phyloP scores from a whole-genome alignment of 2,797 vertebrate species.

The Adelosebastes latens region DNA sequence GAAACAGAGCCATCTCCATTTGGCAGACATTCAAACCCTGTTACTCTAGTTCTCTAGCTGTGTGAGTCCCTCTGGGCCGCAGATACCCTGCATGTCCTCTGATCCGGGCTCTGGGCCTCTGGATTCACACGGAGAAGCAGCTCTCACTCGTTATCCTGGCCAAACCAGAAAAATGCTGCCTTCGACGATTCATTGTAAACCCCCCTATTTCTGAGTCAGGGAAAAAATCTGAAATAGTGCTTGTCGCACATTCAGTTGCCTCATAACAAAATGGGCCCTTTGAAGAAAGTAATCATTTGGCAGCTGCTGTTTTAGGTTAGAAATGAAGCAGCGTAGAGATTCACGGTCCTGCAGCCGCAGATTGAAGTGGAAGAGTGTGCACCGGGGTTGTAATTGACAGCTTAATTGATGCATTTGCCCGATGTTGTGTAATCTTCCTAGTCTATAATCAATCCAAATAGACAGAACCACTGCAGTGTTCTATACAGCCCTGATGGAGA shows the following conservation, averaged over 20 bases:
- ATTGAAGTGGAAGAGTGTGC: not conserved
- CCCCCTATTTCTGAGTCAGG: not conserved
- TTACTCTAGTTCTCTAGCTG: conserved; percentile 5
- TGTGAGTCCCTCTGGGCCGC: conserved; percentile 21
- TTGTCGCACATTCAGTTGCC: not conserved
- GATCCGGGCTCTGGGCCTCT: conserved; percentile 9
- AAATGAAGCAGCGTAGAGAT: not conserved
- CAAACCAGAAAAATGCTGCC: not conserved
- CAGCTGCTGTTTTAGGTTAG: conserved; percentile 7
- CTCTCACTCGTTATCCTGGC: not conserved
- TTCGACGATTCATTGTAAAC: not conserved
- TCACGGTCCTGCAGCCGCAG: not conserved
- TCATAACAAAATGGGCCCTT: not conserved
- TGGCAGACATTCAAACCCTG: conserved; percentile 40
- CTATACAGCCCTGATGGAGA: not conserved
- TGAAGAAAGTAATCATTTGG: not conserved
- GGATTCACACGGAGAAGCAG: not conserved
- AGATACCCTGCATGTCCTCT: conserved; percentile 27
- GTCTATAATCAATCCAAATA: not conserved
- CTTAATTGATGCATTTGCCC: conserved; percentile 3
- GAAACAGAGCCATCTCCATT: conserved; percentile 53
- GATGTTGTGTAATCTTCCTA: not conserved
- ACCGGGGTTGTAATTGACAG: not conserved
- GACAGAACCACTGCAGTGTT: not conserved
- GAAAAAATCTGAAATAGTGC: not conserved